Evolutionary conservation across 92 coral and sea anemone species (phyloP), one percentile per base, ranked within the genome.

Genomic region (Phenganax marumi): DNA sequence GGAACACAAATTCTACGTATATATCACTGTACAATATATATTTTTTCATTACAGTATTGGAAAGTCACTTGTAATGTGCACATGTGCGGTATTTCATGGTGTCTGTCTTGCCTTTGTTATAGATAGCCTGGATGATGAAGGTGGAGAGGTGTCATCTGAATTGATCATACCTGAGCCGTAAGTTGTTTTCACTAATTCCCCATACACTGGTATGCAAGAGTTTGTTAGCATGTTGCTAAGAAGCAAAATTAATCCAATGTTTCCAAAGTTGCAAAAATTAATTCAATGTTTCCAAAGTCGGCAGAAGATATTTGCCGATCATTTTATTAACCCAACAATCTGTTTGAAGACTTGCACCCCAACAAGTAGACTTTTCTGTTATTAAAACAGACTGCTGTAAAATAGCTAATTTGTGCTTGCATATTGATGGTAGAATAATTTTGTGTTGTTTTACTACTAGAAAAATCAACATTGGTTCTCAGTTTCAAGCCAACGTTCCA

Each of bases 401-500:
- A 12, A 24, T 50, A 24, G n/a, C 66, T 51, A 26, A 49, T 10
- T 10, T 21, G 72, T 18, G 5, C 48, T 56, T 14, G 22, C 16
- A 21, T n/a, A 54, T 52, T 63, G 2, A 10, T 21, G 25, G n/a
- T 63, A 24, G 21, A 55, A n/a, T 6, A 8, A 71, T 6, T 12
- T 50, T 22, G 52, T 49, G 52, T 71, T 16, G 39, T 18, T 82
- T 24, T 33, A 16, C 70, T 68, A 17, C 22, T 52, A 95, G 98
- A 56, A 95, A 95, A 95, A 95, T 95, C 81, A 95, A 95, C 89
- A 89, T 95, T 78, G 98, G 98, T 33, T 70, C 88, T 21, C 88
- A 89, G 76, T 95, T 95, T 75, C 98, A 95, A 77, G 98, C 98
- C n/a, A 90, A 90, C 50, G 90, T 95, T 18, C 97, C 97, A 50